Percentiles rank a stretch among this genome's conserved stretches.
Conservation (phyloP, 1,140 invertebrate species). For the Phymorhynchus buccinoides region DNA sequence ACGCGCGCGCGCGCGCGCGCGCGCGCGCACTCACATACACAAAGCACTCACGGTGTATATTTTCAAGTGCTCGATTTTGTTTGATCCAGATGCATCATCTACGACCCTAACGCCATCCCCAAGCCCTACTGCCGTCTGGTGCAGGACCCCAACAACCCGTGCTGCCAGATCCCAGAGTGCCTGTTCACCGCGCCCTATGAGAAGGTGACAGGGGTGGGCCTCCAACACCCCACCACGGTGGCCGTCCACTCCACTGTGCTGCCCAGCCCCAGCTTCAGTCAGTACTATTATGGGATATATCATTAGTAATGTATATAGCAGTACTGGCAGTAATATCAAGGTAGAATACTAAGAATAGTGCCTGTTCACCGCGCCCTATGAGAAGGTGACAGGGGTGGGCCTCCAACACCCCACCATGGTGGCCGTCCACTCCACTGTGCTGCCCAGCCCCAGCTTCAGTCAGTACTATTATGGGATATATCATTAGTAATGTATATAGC, state of each 20-base stretch:
- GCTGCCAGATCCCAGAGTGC: slow-evolving; percentile 54
- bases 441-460: slow-evolving; percentile 43
- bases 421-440: slow-evolving; percentile 30
- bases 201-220: slow-evolving; percentile 17
- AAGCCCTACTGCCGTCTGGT: slow-evolving; percentile 47
- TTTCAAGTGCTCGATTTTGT: not conserved
- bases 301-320: no score
- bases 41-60: no score
- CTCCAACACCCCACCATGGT: slow-evolving; percentile 25
- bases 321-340: no score
- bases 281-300: not conserved
- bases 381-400: slow-evolving; percentile 19
- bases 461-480: no score
- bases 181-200: slow-evolving; percentile 41
- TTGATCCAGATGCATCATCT: slow-evolving; percentile 49
- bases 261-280: slow-evolving; percentile 41
- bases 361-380: slow-evolving; percentile 41
- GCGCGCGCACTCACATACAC: no score
- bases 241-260: slow-evolving; percentile 34
- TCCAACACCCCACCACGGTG: slow-evolving; percentile 26
- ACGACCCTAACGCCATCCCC: slow-evolving; percentile 43
- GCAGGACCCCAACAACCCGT: slow-evolving; percentile 48
- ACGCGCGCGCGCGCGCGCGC: no score
- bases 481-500: no score
- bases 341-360: no score